Evolutionary conservation across 2,113 vertebrate genomes (phyloP), one percentile per base, ranked within the genome.

Genomic region (Prolemur simus): DNA sequence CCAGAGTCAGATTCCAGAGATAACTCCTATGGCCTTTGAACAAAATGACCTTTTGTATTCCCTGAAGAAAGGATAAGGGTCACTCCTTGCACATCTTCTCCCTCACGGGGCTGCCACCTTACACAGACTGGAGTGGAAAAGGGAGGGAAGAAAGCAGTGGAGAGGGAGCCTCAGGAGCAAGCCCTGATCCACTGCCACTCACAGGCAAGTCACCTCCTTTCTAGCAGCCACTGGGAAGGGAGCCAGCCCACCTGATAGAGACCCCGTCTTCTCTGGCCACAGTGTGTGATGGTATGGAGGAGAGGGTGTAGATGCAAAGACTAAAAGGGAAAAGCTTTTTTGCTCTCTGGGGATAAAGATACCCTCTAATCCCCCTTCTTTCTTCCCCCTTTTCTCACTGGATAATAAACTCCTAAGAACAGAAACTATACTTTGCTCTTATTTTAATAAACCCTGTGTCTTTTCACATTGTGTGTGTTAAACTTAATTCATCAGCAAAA

Each of bases 401-500:
- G n/a, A 17, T 64, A 39, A 82, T 69, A 87, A 63, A 78, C 39
- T 89, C 17, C 20, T 77, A 14, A 85, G 39, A 93, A 29, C 52
- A 92, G 37, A 66, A 76, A 80, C 63, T 66, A 3, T 69, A 66
- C 25, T 88, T 89, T 77, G 6, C 27, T 87, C 3, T 95, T 27
- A 15, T 83, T 78, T 83, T 88, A 77, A 93, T 52, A 56, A 91
- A 47, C 34, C 8, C 20, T 87, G 63, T 56, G 27, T 39, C 52
- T 87, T 87, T 89, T 91, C 25, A 89, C 32, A 32, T 68, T 82
- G 15, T 76, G 18, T 78, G 91, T 69, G 13, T 91, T 92, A 85
- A 87, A 95, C 47, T 73, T 69, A 92, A 83, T 76, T 45, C 3
- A 23, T 54, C n/a, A 95, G 58, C 76, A 85, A 64, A 93, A 90